A percentile compares a stretch with the other conserved stretches of the same genome.
These are phyloP conservation scores for Spicauda simplicius DNA, from an alignment of 2,888 invertebrate species.

Conservation along the genomic window DNA sequence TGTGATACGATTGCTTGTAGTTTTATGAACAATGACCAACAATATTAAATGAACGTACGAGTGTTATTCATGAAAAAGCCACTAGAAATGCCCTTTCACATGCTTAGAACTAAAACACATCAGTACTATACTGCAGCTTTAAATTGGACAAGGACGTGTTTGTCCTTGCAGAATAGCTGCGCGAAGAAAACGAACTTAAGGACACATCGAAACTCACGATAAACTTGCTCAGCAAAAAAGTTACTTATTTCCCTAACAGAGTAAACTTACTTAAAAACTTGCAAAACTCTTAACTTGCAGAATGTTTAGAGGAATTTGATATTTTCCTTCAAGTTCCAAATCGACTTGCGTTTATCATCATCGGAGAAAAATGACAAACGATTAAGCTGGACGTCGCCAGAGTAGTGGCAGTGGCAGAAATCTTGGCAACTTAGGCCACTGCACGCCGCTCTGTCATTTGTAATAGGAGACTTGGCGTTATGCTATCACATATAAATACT, in stretches of 20 bases:
- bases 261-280: not conserved
- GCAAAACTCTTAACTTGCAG: not conserved
- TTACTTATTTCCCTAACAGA: not conserved
- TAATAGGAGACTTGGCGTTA: slow-evolving; percentile 34
- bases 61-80: no score
- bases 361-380: slow-evolving; percentile 31
- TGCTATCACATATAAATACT: slow-evolving; percentile 10
- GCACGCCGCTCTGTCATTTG: slow-evolving; percentile 44
- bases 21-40: no score
- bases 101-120: no score
- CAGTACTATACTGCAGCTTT: no score
- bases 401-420: slow-evolving; percentile 41
- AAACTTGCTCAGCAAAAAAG: no score
- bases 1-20: no score
- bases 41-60: no score
- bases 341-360: slow-evolving; percentile 11
- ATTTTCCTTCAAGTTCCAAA: slow-evolving; percentile 7
- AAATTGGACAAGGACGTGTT: no score
- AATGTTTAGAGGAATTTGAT: not conserved
- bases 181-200: no score
- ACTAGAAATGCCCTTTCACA: no score
- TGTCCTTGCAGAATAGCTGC: no score
- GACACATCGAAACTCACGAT: no score
- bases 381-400: slow-evolving; percentile 39
- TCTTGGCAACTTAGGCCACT: slow-evolving; percentile 50